phyloP scores from a whole-genome alignment of 2,797 vertebrate genomes.

The Spinus pinus region DNA sequence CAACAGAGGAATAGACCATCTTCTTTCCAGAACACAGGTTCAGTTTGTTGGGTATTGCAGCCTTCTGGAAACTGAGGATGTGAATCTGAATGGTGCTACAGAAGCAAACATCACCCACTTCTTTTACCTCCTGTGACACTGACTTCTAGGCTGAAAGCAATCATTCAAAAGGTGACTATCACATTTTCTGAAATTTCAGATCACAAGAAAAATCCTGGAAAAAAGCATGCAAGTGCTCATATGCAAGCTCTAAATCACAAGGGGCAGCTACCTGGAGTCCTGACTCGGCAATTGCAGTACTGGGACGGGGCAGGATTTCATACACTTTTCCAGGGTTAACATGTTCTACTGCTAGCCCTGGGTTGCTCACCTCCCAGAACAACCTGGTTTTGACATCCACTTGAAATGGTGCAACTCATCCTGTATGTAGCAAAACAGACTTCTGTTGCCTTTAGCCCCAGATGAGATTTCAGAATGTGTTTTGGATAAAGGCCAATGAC shows the following conservation, averaged over 20 bases:
- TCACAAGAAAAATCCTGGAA: background rate
- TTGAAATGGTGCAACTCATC: background rate
- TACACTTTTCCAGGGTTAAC: background rate
- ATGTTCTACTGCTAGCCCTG: background rate
- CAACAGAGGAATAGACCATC: background rate
- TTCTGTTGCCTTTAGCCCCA: background rate
- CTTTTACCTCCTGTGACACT: background rate
- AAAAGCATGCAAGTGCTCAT: background rate
- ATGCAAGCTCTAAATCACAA: background rate
- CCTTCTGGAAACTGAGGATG: background rate
- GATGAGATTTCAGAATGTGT: background rate
- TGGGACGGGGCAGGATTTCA: background rate
- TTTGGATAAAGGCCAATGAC: background rate
- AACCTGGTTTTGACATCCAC: background rate
- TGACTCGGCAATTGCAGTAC: background rate
- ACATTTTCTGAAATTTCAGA: background rate
- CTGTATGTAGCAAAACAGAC: background rate
- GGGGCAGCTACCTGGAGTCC: background rate
- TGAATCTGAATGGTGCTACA: background rate
- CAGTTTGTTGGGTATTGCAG: background rate
- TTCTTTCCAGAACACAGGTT: accelerated
- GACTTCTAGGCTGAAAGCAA: background rate
- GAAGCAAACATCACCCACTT: background rate
- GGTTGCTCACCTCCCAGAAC: background rate
- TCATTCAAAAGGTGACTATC: background rate